phyloP scores from a whole-genome alignment of 2,797 vertebrate species.

The Danio jaintianensis region DNA sequence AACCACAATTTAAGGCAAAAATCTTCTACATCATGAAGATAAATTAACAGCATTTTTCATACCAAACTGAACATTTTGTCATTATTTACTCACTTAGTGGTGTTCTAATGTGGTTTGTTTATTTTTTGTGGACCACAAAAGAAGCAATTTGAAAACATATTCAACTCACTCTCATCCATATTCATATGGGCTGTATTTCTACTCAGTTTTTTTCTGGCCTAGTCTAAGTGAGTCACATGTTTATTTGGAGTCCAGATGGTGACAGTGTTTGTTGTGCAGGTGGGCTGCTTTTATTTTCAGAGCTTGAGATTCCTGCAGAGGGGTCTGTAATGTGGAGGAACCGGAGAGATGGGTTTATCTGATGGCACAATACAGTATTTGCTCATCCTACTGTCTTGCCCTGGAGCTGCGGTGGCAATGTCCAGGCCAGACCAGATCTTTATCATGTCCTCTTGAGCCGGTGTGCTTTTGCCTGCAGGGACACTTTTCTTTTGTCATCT shows the following conservation, averaged over 20 bases:
- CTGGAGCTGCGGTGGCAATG: conserved; percentile 58
- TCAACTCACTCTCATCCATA: too few relatives aligned
- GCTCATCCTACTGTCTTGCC: conserved; percentile 52
- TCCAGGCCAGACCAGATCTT: conserved; percentile 58
- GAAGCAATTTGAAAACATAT: too few relatives aligned
- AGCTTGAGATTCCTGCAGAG: conserved; percentile 39
- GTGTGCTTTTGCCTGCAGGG: conserved; percentile 50
- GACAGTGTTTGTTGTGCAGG: conserved; percentile 8
- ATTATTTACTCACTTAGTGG: too few relatives aligned
- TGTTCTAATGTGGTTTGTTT: too few relatives aligned
- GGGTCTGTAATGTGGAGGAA: conserved; percentile 49
- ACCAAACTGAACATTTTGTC: too few relatives aligned
- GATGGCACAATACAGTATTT: conserved; percentile 47
- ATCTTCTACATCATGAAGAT: too few relatives aligned
- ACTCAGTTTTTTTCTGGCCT: too few relatives aligned
- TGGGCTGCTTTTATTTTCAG: conserved; percentile 14
- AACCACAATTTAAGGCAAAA: too few relatives aligned
- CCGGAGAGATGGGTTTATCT: conserved; percentile 61
- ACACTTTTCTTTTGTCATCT: conserved; percentile 50
- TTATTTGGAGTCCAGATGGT: background rate
- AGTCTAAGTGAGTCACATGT: background rate
- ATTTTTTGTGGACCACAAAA: too few relatives aligned
- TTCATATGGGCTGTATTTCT: too few relatives aligned
- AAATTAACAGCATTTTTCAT: too few relatives aligned
- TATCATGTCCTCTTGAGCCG: conserved; percentile 57